Base-by-base conservation (phyloP, 2,888 invertebrate species). In the Leistus spinibarbis region DNA sequence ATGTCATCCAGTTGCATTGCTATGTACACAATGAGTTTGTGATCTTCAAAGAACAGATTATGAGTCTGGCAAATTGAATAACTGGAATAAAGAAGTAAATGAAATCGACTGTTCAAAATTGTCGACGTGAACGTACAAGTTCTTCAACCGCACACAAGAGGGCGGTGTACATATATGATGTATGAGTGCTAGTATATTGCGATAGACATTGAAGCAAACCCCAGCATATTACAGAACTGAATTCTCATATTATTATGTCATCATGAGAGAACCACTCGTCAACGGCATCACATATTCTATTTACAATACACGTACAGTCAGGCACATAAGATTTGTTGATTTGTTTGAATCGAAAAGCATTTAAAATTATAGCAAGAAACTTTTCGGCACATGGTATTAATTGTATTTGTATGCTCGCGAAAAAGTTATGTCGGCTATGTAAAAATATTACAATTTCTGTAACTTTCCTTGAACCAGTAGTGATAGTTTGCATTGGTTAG, bases 1-100 rank as follows among this genome's bases (percentile, higher is more conserved):
- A 71, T 60, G 71, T 71, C 71, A 71, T 71, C 71, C 60, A n/a
- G n/a, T 54, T 17, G 54, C 54, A 5, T 54, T 16, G 54, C 5
- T n/a, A n/a, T 40, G 13, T 40, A 40, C 40, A 40, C 40, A 40
- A 7, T 40, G 10, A 40, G n/a, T 40, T 13, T 10, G 40, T 40
- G 40, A 40, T 40, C 40, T 40, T 40, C 3, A 40, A 10, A 40
- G 1, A 40, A 40, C 13, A 10, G 13, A 40, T 13, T 40, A 40
- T 40, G 13, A n/a, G n/a, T n/a, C 40, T 40, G 13, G 40, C 1
- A 40, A 40, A 40, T 40, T 40, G 13, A 40, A 40, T 0, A 13
- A 7, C 13, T 1, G 1, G 40, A 40, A 40, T 40, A 40, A 40
- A 40, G 40, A 40, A 40, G 40, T 40, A 40, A 40, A 40, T 40